Conservation (phyloP, 53 echinoderm and acorn worm species). For the Stichopus horrens region DNA sequence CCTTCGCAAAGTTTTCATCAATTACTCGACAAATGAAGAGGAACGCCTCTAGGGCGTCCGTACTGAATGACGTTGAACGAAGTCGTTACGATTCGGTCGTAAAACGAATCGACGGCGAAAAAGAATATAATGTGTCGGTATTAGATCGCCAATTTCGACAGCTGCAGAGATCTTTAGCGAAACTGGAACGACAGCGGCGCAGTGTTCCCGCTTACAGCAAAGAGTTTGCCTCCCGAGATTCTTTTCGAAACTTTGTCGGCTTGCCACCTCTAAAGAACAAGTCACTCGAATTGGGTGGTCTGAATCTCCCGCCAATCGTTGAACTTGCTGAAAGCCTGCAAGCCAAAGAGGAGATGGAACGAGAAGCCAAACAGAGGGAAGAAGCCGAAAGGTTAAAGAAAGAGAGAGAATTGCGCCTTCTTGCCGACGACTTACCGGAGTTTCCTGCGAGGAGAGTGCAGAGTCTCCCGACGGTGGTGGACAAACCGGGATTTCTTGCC, state of each 20-base stretch:
- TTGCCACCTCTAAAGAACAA: not conserved
- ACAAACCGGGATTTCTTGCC: slow-evolving; percentile 30
- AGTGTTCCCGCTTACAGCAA: slow-evolving; percentile 33
- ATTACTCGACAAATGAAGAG: slow-evolving; percentile 85
- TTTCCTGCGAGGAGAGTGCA: slow-evolving; percentile 50
- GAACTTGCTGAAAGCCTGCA: slow-evolving; percentile 1
- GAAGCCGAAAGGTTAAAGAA: slow-evolving; percentile 35
- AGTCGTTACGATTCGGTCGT: slow-evolving; percentile 73
- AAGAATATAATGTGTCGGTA: slow-evolving; percentile 67
- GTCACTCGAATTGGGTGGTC: not conserved
- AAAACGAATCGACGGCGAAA: slow-evolving; percentile 78
- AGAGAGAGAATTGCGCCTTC: slow-evolving; percentile 25
- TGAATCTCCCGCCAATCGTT: slow-evolving; percentile 30
- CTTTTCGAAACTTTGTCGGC: slow-evolving; percentile 22
- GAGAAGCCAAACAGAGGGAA: slow-evolving; percentile 1
- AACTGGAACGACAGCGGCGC: slow-evolving; percentile 65
- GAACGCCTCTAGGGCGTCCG: slow-evolving; percentile 76
- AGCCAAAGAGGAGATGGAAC: slow-evolving; percentile 12
- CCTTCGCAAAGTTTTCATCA: slow-evolving; percentile 68
- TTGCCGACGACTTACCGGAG: slow-evolving; percentile 41
- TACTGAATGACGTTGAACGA: slow-evolving; percentile 87
- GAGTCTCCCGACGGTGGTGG: slow-evolving; percentile 35
- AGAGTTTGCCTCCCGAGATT: slow-evolving; percentile 31
- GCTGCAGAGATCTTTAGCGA: slow-evolving; percentile 66
- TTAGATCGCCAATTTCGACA: slow-evolving; percentile 76